Evolutionary conservation across 1,140 invertebrate genomes (phyloP), one percentile per base, ranked within the genome.

Genomic region (Leucophenga varia): DNA sequence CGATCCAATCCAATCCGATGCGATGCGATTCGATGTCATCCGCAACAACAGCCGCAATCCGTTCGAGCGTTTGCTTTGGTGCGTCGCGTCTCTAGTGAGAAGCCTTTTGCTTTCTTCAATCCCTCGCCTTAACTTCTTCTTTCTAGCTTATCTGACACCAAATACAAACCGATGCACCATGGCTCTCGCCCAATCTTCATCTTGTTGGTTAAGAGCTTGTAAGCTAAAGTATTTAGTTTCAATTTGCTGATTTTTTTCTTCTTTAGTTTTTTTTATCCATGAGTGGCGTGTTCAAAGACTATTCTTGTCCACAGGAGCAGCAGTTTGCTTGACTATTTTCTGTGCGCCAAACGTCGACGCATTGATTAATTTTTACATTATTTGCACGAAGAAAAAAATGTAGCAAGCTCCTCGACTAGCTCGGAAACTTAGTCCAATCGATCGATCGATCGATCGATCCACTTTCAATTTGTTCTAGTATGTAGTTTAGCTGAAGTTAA

Each of bases 221-320:
- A 25, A 6, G 22, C 22, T 42, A 55, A 67, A 63, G 63, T 67
- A 67, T 67, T 67, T 67, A 67, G 63, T 67, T 67, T 67, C 63
- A 67, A 67, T 67, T 67, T 67, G 63, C 63, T 68, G 63, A 59
- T 67, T 67, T 67, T 64, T 59, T 67, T 68, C 53, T 67, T 64
- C 63, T n/a, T 21, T 37, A 57, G 63, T 59, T 67, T 67, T 67
- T 59, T 67, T 63, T 63, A 63, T 41, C 31, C n/a, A n/a, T n/a
- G n/a, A n/a, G n/a, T n/a, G n/a, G n/a, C n/a, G n/a, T n/a, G n/a
- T n/a, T n/a, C n/a, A n/a, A n/a, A n/a, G 13, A 34, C 49, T 41
- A 16, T 16, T 12, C 35, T 37, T 19, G 35, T 18, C 17, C 13
- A 37, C 55, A n/a, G n/a, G n/a, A n/a, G n/a, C n/a, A n/a, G n/a